Evolutionary conservation across 2,797 vertebrate species (phyloP).

Genomic region (Pangasius djambal): DNA sequence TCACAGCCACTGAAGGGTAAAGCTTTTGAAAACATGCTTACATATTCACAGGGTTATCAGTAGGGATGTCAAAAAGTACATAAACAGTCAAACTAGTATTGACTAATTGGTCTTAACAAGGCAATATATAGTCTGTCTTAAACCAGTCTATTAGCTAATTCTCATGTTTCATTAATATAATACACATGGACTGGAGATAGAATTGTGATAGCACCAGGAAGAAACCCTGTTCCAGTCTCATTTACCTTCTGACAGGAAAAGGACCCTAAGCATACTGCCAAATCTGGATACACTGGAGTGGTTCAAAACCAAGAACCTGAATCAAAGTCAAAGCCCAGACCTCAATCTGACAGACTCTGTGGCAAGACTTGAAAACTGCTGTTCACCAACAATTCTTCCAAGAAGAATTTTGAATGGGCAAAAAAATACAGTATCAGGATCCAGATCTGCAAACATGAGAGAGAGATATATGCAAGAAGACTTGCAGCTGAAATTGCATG

Average conservation of each 20-base stretch:
- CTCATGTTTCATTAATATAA: not conserved
- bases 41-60: not conserved
- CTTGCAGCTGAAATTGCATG: not conserved
- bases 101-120: not conserved
- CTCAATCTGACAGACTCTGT: not conserved
- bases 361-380: not conserved
- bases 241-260: not conserved
- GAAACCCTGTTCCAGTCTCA: not conserved
- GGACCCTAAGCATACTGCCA: not conserved
- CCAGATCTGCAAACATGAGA: not conserved
- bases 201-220: not conserved
- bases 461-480: not conserved
- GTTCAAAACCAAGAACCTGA: not conserved
- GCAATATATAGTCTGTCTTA: not conserved
- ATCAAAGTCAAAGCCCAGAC: not conserved
- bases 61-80: not conserved
- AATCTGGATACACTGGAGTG: not conserved
- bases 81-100: not conserved
- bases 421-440: not conserved
- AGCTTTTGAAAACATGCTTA: not conserved
- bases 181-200: not conserved
- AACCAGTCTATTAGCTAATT: not conserved
- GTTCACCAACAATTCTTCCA: too few species aligned
- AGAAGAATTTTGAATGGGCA: not conserved
- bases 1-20: not conserved